Evolutionary conservation across 1,140 invertebrate species (phyloP).

Genomic region (Heliothis subflexa): DNA sequence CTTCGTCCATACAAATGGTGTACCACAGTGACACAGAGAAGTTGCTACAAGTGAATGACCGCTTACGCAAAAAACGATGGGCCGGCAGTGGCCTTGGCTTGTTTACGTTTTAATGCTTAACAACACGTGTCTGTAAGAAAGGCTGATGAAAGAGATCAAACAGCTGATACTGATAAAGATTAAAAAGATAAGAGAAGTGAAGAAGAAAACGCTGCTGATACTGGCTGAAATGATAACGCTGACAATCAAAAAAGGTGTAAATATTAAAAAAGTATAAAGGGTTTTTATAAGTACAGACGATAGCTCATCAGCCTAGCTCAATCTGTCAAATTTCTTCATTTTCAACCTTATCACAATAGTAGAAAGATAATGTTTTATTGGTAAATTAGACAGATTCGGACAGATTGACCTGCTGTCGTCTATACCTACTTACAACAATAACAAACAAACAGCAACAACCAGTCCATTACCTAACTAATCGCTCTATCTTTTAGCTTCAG

Average conservation of each 20-base stretch:
- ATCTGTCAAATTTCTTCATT: too few relatives aligned
- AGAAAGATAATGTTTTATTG: too few relatives aligned
- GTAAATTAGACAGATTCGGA: too few relatives aligned
- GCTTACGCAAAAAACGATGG: constrained; percentile 56
- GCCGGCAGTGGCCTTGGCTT: constrained; percentile 54
- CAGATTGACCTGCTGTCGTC: too few relatives aligned
- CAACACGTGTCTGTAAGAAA: constrained; percentile 25
- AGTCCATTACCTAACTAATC: constrained; percentile 7
- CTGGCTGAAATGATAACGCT: too few relatives aligned
- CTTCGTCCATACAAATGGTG: constrained; percentile 29
- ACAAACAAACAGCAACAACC: constrained; percentile 1
- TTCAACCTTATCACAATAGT: too few relatives aligned
- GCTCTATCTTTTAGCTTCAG: constrained; percentile 6
- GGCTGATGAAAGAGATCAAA: constrained; percentile 22
- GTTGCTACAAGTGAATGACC: constrained; percentile 54
- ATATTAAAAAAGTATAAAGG: too few relatives aligned
- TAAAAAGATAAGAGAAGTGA: background rate
- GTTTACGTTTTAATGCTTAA: constrained; percentile 6
- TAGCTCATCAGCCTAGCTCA: too few relatives aligned
- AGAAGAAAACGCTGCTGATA: too few relatives aligned
- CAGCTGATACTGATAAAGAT: background rate
- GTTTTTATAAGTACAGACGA: too few relatives aligned
- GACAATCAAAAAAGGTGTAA: too few relatives aligned
- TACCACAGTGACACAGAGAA: constrained; percentile 27
- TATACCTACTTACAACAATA: background rate